Base-by-base conservation (phyloP, 2,113 vertebrate species). In the Platysteira castanea region DNA sequence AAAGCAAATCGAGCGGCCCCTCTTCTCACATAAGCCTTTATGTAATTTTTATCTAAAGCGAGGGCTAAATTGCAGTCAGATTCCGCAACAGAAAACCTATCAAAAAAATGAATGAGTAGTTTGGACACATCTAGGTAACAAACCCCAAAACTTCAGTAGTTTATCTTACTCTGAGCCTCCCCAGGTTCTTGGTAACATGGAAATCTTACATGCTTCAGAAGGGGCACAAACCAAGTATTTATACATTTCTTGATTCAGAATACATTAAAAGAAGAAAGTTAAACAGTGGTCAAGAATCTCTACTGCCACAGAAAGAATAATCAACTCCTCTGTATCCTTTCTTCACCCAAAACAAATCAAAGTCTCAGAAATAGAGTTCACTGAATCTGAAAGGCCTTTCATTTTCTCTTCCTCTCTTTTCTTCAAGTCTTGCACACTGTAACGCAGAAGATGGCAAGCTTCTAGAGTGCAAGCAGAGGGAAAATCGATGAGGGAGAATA, bases 1-100 rank as follows among this genome's bases (percentile, higher is more conserved):
- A 99, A 97, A 30, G 98, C 99, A 71, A 98, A 96, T 13, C 99
- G 98, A 42, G 98, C 98, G 0, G 99, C 99, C 50, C 99, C 99
- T 98, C 99, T 98, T 82, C 99, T 98, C 5, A 96, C 90, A 60
- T 98, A 99, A 41, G 99, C 99, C 91, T 99, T 99, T 47, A 96
- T 67, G 54, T 99, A 99, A 95, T 96, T 99, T 76, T 97, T 95
- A 95, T 99, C 98, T 93, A 99, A 96, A 61, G 98, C 99, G 64
- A 99, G 98, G 13, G 99, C 99, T 96, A 99, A 97, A 96, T 98
- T 99, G 97, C 99, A 99, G 96, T 99, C 99, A 8, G 99, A 99
- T 97, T 99, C 99, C 0, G 99, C 99, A 92, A 99, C 99, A 47
- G 98, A 98, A 94, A 97, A 99, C 79, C 99, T 99, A 89, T 69